Percentiles rank a stretch among this genome's conserved stretches.
phyloP scores from a whole-genome alignment of 2,797 vertebrate genomes.

The Psittacula echo region DNA sequence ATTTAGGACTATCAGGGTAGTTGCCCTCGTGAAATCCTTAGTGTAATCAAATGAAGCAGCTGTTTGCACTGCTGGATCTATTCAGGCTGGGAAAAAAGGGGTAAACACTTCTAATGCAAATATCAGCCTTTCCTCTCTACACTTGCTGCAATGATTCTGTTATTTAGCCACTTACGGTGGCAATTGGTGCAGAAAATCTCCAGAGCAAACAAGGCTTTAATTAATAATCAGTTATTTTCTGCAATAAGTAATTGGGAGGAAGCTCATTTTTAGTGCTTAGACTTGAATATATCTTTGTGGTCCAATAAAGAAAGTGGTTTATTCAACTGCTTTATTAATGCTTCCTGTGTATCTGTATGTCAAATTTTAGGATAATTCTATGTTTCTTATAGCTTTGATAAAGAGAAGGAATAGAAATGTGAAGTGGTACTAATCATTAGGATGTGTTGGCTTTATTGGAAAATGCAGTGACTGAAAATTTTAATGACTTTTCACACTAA shows the following conservation, averaged over 20 bases:
- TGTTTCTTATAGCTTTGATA: slow-evolving; percentile 44
- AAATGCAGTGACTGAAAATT: slow-evolving; percentile 56
- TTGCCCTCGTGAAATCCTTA: background rate
- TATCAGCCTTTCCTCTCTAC: slow-evolving; percentile 50
- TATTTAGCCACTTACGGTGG: slow-evolving; percentile 51
- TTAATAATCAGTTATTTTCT: slow-evolving; percentile 67
- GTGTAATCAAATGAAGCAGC: slow-evolving; percentile 55
- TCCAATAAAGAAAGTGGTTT: slow-evolving; percentile 42
- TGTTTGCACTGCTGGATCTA: slow-evolving; percentile 64
- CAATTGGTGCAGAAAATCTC: slow-evolving; percentile 66
- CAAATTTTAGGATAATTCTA: slow-evolving; percentile 46
- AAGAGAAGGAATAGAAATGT: slow-evolving; percentile 49
- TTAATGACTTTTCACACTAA: slow-evolving; percentile 70
- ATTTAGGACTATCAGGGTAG: background rate
- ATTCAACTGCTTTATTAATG: slow-evolving; percentile 40
- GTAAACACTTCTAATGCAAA: slow-evolving; percentile 68
- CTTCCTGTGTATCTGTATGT: slow-evolving; percentile 27
- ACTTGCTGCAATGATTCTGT: slow-evolving; percentile 57
- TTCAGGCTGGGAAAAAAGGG: slow-evolving; percentile 48
- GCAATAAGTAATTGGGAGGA: slow-evolving; percentile 32
- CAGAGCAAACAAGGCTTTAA: slow-evolving; percentile 63
- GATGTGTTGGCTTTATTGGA: slow-evolving; percentile 52
- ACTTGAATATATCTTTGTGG: slow-evolving; percentile 23
- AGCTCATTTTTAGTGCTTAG: slow-evolving; percentile 25
- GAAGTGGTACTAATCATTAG: slow-evolving; percentile 59